A percentile compares a stretch with the other conserved stretches of the same genome.
These are phyloP conservation scores for Cylas formicarius DNA, from an alignment of 1,140 invertebrate species.

Conservation along the genomic window DNA sequence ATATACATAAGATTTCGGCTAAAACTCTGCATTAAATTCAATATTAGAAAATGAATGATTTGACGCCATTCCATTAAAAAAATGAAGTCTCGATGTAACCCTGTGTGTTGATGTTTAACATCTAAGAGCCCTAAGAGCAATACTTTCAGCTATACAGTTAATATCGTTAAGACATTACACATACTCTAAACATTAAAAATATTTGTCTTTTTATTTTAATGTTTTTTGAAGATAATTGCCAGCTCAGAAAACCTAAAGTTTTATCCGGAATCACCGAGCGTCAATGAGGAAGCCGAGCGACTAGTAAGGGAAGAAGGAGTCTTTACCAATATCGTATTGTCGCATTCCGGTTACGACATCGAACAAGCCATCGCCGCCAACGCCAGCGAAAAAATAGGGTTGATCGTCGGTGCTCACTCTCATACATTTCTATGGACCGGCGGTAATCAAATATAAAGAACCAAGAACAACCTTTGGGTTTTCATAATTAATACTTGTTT, in stretches of 20 bases:
- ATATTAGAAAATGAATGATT: no score
- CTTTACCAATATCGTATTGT: constrained; percentile 45
- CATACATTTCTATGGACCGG: constrained; percentile 50
- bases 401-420: constrained; percentile 83
- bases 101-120: not conserved
- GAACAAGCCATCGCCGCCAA: constrained; percentile 59
- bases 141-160: no score
- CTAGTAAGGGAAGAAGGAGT: constrained; percentile 39
- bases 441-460: constrained; percentile 19
- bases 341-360: constrained; percentile 51
- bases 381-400: constrained; percentile 58
- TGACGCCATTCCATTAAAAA: no score
- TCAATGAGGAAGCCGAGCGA: constrained; percentile 37
- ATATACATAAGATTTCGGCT: no score
- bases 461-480: not conserved
- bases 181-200: no score
- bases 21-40: no score
- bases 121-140: no score
- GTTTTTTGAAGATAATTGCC: constrained; percentile 32
- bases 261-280: constrained; percentile 44
- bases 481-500: not conserved
- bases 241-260: constrained; percentile 43
- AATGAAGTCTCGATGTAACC: not conserved
- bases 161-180: no score
- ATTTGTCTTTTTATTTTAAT: no score